These are phyloP conservation scores for Delphinus delphis DNA, from an alignment of 2,113 vertebrate species.

Conservation along the genomic window DNA sequence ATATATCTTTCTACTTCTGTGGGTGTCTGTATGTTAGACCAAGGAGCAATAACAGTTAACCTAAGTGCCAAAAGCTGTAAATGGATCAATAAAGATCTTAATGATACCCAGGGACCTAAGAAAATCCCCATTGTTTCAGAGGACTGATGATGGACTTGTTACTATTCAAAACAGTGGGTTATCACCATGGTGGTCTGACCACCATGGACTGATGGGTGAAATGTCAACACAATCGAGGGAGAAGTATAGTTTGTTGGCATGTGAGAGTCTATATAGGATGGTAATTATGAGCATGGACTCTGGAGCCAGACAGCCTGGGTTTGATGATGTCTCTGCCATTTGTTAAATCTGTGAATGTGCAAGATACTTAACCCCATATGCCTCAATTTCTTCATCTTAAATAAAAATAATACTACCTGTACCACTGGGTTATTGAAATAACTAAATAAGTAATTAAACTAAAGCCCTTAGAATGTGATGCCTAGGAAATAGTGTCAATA, in stretches of 20 bases:
- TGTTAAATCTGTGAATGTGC: neutral
- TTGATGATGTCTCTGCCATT: neutral
- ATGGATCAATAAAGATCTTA: neutral
- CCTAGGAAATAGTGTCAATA: neutral
- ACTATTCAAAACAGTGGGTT: neutral
- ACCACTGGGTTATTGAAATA: neutral
- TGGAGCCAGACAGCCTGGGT: neutral
- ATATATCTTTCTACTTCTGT: neutral
- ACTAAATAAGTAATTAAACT: constrained; percentile 14
- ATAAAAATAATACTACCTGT: neutral
- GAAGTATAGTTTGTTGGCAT: neutral
- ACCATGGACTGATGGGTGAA: neutral
- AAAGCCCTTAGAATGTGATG: neutral
- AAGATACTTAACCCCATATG: neutral
- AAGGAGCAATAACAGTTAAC: neutral
- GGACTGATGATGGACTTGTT: neutral
- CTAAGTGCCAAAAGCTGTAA: neutral
- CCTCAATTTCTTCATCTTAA: neutral
- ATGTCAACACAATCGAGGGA: neutral
- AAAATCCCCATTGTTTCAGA: neutral
- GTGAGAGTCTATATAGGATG: neutral
- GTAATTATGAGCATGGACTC: neutral
- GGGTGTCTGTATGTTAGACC: neutral
- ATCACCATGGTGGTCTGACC: neutral
- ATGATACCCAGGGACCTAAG: neutral